Conservation (phyloP, 2,113 vertebrate genomes). For the Caretta caretta region DNA sequence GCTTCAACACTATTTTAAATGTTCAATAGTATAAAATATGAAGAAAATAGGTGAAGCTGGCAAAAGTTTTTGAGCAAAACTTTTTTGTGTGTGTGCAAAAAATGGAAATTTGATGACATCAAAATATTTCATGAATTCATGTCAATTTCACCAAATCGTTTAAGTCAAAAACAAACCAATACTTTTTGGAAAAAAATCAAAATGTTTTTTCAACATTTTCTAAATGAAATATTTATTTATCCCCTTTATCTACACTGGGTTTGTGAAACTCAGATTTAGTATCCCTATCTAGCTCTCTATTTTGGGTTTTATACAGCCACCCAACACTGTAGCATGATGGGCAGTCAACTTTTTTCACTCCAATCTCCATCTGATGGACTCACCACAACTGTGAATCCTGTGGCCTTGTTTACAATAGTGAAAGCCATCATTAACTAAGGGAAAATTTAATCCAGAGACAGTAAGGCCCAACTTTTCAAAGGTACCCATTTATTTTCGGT, state of each 20-base stretch:
- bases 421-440: not conserved
- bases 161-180: not conserved
- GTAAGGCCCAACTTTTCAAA: not conserved
- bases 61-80: not conserved
- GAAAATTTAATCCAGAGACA: not conserved
- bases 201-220: not conserved
- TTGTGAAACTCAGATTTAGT: not conserved
- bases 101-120: not conserved
- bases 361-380: not conserved
- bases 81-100: not conserved
- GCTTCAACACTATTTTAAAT: not conserved
- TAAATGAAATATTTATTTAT: not conserved
- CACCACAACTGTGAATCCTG: not conserved
- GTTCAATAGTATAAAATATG: not conserved
- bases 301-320: not conserved
- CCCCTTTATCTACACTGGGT: not conserved
- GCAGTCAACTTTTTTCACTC: not conserved
- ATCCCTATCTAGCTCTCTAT: not conserved
- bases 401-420: not conserved
- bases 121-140: not conserved
- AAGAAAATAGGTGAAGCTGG: not conserved
- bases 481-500: not conserved
- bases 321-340: not conserved
- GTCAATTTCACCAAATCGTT: not conserved
- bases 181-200: not conserved